Evolutionary conservation across 2,888 invertebrate genomes (phyloP), one percentile per base, ranked within the genome.

Genomic region (Crepidodera aurea): DNA sequence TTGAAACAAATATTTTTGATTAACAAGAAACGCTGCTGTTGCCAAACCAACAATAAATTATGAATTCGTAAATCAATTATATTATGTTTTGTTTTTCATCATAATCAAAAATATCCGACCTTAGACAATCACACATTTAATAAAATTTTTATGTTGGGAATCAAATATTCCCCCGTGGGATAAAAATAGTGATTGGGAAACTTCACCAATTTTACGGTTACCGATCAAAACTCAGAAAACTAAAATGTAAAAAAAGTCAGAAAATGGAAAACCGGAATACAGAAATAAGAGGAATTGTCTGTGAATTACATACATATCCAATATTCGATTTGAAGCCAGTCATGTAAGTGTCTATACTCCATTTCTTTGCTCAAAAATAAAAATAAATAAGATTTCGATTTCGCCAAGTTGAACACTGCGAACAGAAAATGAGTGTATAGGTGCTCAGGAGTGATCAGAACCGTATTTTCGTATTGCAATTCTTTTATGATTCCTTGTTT

Each of bases 361-460:
- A 65, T 62, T 62, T 61, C 54, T 37, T 51, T 22, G 42, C 44
- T 51, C 13, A 50, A 61, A 55, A 65, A 65, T 65, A 62, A 65
- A 65, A 65, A 65, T 65, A 62, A 65, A 65, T 65, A 61, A 65
- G 64, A 65, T 58, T 65, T 54, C 51, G 42, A 39, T 53, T 53
- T 51, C 40, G 25, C 50, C 42, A 29, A 12, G 51, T 40, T 46
- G 39, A 56, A 51, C 18, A 32, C 51, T 37, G 59, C 12, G 29
- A 48, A 29, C 27, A 19, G 48, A 29, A 46, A 54, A 51, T 59
- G 22, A 32, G 19, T 42, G 48, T 56, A 27, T 58, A 58, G 58
- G 48, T 48, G 42, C 46, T 58, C 53, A 25, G 12, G 15, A 29
- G 29, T 3, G 19, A 27, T 27, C 48, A 48, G 48, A 27, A 48